Conservation (phyloP, 1,140 invertebrate genomes). For the Uloborus diversus region DNA sequence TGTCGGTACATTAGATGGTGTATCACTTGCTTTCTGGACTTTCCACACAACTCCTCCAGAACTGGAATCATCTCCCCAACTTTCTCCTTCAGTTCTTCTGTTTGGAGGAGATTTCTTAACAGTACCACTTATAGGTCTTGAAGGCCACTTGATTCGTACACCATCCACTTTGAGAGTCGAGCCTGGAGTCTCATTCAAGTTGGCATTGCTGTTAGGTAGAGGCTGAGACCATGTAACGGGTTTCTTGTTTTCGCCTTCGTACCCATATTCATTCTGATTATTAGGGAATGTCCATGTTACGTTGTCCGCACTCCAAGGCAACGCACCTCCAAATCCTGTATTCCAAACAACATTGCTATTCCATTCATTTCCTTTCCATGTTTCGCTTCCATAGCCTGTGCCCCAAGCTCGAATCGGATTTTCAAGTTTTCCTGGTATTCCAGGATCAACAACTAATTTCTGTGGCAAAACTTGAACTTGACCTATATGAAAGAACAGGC, state of each 20-base stretch:
- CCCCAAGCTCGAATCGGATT: conserved; percentile 24
- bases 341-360: conserved; percentile 53
- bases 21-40: too few relatives aligned
- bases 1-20: too few relatives aligned
- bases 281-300: conserved; percentile 25
- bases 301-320: conserved; percentile 21
- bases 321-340: conserved; percentile 10
- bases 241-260: background rate
- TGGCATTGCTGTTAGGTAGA: background rate
- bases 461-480: background rate
- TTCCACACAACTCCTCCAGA: conserved; percentile 37
- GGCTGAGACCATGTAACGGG: conserved; percentile 22
- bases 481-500: background rate
- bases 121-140: background rate
- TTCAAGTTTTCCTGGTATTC: background rate
- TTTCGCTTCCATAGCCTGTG: conserved; percentile 44
- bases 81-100: conserved; percentile 29
- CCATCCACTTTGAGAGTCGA: background rate
- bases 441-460: too few relatives aligned
- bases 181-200: background rate
- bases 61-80: conserved; percentile 38
- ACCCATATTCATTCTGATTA: background rate
- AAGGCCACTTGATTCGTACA: conserved; percentile 30
- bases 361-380: conserved; percentile 50
- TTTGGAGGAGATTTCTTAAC: conserved; percentile 1